phyloP scores from a whole-genome alignment of 2,888 invertebrate species.

The Hoplodrina blanda region DNA sequence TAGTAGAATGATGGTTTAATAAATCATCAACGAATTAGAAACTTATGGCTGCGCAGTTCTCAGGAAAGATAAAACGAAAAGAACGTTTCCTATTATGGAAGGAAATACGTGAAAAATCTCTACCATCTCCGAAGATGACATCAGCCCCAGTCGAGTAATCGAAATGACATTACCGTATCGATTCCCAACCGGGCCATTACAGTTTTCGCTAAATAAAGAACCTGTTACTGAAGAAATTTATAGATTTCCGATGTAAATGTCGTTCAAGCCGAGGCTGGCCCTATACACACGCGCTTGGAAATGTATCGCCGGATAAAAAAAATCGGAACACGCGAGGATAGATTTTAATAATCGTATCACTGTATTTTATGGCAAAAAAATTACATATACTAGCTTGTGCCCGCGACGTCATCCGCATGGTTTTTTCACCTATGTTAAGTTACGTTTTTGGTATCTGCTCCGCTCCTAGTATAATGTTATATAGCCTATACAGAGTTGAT shows the following conservation, averaged over 20 bases:
- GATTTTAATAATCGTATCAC: slow-evolving; percentile 15
- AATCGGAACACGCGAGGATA: slow-evolving; percentile 25
- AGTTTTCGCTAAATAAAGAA: slow-evolving; percentile 40
- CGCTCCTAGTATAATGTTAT: too few relatives aligned
- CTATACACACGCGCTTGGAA: slow-evolving; percentile 37
- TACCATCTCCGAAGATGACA: slow-evolving; percentile 7
- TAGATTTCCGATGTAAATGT: slow-evolving; percentile 55
- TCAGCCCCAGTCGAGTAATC: slow-evolving; percentile 23
- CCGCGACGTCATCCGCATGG: too few relatives aligned
- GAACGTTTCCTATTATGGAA: neutral
- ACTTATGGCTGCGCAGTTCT: too few relatives aligned
- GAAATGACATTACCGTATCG: slow-evolving; percentile 22
- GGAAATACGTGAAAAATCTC: neutral
- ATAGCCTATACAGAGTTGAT: too few relatives aligned
- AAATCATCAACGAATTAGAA: neutral
- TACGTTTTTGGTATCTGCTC: too few relatives aligned
- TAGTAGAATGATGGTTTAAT: slow-evolving; percentile 17
- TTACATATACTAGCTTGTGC: slow-evolving; percentile 5
- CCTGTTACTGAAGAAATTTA: slow-evolving; percentile 44
- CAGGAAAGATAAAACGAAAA: neutral
- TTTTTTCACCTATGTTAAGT: too few relatives aligned
- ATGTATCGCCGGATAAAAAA: slow-evolving; percentile 12
- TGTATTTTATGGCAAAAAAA: slow-evolving; percentile 4
- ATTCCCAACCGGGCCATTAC: slow-evolving; percentile 29
- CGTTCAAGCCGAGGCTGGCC: slow-evolving; percentile 28